These are phyloP conservation scores for Trematomus loennbergii DNA, from an alignment of 2,113 vertebrate species.

Conservation along the genomic window DNA sequence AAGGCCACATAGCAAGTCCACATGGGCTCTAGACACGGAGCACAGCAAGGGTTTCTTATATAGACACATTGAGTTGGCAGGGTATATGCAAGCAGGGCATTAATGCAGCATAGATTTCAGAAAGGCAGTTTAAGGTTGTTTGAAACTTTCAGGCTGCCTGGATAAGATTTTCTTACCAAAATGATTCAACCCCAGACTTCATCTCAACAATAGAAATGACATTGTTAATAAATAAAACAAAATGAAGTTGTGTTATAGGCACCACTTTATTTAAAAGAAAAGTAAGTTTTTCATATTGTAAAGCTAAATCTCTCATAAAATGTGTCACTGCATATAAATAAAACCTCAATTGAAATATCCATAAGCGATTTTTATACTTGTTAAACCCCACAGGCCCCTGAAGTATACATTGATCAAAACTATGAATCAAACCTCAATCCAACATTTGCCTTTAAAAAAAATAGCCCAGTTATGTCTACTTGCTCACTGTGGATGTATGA, in stretches of 20 bases:
- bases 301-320: background rate
- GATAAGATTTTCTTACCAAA: background rate
- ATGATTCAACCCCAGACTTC: background rate
- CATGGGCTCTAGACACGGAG: constrained; percentile 86
- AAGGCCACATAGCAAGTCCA: constrained; percentile 92
- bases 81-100: background rate
- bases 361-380: background rate
- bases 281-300: background rate
- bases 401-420: background rate
- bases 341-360: too few relatives aligned
- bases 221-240: background rate
- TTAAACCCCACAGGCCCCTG: background rate
- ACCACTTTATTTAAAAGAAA: background rate
- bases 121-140: background rate
- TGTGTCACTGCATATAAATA: too few relatives aligned
- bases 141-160: background rate
- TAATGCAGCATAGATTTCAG: background rate
- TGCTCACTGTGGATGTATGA: background rate
- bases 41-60: background rate
- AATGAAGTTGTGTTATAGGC: background rate
- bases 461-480: background rate
- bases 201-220: background rate
- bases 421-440: background rate
- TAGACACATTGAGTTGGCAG: background rate
- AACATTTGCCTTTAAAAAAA: background rate